Base-by-base conservation (phyloP, 2,888 invertebrate genomes). In the Tholera decimalis region DNA sequence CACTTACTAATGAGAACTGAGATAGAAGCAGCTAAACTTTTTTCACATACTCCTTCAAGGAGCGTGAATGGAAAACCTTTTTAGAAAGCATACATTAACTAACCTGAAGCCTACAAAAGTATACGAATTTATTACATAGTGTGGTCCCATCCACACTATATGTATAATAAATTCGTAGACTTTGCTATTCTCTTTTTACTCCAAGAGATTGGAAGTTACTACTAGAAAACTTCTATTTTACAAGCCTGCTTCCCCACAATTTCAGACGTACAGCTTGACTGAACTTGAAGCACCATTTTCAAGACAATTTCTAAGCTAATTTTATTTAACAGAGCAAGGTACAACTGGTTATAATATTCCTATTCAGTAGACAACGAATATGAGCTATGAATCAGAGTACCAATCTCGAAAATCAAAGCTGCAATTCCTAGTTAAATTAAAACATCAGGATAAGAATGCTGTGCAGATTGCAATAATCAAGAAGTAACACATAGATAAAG, bases 11-110 rank as follows among this genome's bases (percentile, higher is more conserved):
- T 51, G 60, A 64, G 44, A 33, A 64, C 46, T 30, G 51, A 58
- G 67, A 64, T 60, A 35, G 46, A 47, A 47, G 53, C 41, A 60
- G 53, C 53, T 60, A 44, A 57, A 64, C 54, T 73, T 72, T 63
- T 73, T 63, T 77, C 9, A 18, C 63, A 50, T 53, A 53, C 58
- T 46, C 26, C 35, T 62, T 50, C 49, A 46, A 28, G 24, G 49
- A 59, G 15, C 41, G 35, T 41, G 33, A 63, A 73, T 47, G 49
- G 35, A 58, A 63, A 61, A 57, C 43, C 24, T 59, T 44, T 59
- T 71, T 43, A 41, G 24, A 28, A 47, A 26, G 44, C 44, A 28
- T 9, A 15, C 15, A 44, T 33, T 75, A 55, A 58, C 46, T 69
- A 73, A 60, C 51, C 28, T 46, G 46, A 22, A 39, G 50, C 39